Base-by-base conservation (phyloP, 2,113 vertebrate species). In the Caranx melampygus region DNA sequence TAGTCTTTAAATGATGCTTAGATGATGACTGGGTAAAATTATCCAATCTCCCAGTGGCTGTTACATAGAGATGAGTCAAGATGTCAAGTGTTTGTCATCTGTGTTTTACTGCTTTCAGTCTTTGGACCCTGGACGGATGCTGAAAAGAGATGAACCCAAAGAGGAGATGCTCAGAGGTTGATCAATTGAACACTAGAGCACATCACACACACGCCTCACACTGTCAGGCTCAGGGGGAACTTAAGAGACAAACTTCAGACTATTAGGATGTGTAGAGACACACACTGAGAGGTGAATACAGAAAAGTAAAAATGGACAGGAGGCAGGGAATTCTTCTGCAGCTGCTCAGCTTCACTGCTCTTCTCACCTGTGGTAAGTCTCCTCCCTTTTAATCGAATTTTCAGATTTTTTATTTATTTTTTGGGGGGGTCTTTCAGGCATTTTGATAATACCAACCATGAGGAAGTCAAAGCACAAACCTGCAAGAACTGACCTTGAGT, bases 51-150 rank as follows among this genome's bases (percentile, higher is more conserved):
- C 35, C 6, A 4, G 31, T 6, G n/a, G 45, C 69, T 76, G 14
- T 72, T 15, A 67, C 37, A 4, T 35, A 72, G 33, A 58, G 57
- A 61, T 37, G 10, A 73, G 66, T 80, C 37, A 78, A 60, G 51
- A 75, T 71, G 75, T 84, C 77, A 78, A 79, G 57, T 75, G 63
- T 70, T 51, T 55, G 42, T 79, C 85, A 62, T 86, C 47, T 55
- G 66, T 66, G 75, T 91, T 92, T 95, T 94, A 95, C 77, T 75
- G 83, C 85, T 71, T 57, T 84, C 83, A 92, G 79, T 84, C 94
- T 93, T 94, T 95, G 95, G 87, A 95, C 94, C 87, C 85, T 80
- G 37, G 66, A 44, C 21, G 40, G 79, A 75, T 72, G 54, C 66
- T 92, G 85, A 94, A 94, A 95, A 93, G 90, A 81, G 58, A 20